phyloP scores from a whole-genome alignment of 1,140 invertebrate genomes.

The Papilio polytes region DNA sequence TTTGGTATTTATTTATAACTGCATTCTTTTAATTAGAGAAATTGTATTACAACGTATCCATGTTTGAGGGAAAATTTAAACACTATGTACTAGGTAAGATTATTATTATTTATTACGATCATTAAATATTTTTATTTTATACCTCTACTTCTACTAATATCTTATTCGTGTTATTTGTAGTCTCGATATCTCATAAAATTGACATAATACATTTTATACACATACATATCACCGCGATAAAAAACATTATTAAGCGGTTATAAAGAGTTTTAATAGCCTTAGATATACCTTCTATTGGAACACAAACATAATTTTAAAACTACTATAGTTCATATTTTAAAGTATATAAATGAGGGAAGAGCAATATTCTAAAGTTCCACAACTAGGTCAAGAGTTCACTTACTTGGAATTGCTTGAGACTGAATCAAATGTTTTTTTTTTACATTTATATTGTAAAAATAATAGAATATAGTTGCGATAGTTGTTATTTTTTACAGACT shows the following conservation, averaged over 20 bases:
- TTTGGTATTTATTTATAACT: not conserved
- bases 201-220: not conserved
- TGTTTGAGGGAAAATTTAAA: not conserved
- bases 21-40: not conserved
- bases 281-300: not conserved
- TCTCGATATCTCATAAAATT: too few relatives aligned
- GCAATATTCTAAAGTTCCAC: not conserved
- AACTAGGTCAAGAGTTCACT: conserved; percentile 10
- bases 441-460: too few relatives aligned
- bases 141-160: not conserved
- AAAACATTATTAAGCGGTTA: not conserved
- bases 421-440: too few relatives aligned
- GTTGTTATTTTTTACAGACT: not conserved
- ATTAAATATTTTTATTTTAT: not conserved
- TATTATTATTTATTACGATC: not conserved
- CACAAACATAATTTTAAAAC: not conserved
- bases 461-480: too few relatives aligned
- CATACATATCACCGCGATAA: not conserved
- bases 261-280: not conserved
- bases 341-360: not conserved
- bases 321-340: not conserved
- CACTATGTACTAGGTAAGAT: too few relatives aligned
- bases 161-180: not conserved
- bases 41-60: not conserved
- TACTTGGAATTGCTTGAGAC: not conserved